Evolutionary conservation across 2,888 invertebrate genomes (phyloP).

Genomic region (Lordiphosa fenestrarum): DNA sequence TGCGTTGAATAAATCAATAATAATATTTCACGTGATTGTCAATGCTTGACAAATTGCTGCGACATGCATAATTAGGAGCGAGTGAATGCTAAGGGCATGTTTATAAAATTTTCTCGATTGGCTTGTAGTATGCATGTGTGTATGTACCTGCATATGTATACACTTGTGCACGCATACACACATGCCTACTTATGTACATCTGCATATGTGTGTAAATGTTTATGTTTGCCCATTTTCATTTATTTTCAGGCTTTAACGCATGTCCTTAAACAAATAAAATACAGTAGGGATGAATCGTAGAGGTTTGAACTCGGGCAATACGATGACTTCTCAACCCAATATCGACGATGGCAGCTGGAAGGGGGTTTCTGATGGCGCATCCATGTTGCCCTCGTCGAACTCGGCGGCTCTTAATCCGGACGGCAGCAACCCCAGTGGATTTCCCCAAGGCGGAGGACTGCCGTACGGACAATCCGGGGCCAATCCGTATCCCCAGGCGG

Average conservation of each 20-base stretch:
- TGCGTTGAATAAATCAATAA: slow-evolving; percentile 6
- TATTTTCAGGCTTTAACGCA: slow-evolving; percentile 48
- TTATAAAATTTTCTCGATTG: no score
- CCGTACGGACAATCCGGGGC: slow-evolving; percentile 81
- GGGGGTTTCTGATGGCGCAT: slow-evolving; percentile 86
- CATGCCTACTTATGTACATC: slow-evolving; percentile 10
- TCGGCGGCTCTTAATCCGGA: slow-evolving; percentile 83
- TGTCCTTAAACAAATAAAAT: slow-evolving; percentile 51
- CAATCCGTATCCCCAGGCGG: slow-evolving; percentile 86
- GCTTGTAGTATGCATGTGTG: slow-evolving; percentile 14
- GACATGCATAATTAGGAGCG: no score
- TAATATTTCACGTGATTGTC: no score
- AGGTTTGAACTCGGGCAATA: slow-evolving; percentile 82
- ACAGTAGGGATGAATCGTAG: slow-evolving; percentile 90
- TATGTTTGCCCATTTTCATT: slow-evolving; percentile 4
- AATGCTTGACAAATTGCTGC: no score
- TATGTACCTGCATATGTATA: slow-evolving; percentile 32
- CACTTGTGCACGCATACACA: slow-evolving; percentile 12
- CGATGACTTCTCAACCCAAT: slow-evolving; percentile 86
- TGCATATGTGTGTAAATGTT: slow-evolving; percentile 13
- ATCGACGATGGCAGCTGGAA: slow-evolving; percentile 92
- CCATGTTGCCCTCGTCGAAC: slow-evolving; percentile 83
- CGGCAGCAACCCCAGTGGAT: slow-evolving; percentile 85
- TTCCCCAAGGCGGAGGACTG: slow-evolving; percentile 81
- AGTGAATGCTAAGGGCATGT: no score